These are phyloP conservation scores for Oceanodroma tethys DNA, from an alignment of 2,113 vertebrate species.

Conservation along the genomic window DNA sequence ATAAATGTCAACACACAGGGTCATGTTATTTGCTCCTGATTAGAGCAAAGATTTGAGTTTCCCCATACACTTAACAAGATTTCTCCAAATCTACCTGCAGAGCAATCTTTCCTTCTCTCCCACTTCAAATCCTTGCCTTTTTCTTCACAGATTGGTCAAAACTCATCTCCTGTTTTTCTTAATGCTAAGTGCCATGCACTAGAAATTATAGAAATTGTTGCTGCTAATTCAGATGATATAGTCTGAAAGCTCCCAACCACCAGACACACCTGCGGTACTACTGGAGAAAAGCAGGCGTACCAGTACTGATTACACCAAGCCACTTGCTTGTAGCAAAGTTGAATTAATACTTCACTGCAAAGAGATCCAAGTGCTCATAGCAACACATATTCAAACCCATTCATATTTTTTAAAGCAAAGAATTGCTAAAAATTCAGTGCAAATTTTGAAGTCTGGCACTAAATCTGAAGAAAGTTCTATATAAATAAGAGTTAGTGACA, in stretches of 20 bases:
- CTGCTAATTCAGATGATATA: neutral
- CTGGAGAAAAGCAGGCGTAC: neutral
- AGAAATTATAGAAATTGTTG: neutral
- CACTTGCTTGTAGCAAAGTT: neutral
- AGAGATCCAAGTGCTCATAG: neutral
- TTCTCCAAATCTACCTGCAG: neutral
- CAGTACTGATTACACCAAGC: fast-evolving
- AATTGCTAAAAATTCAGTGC: neutral
- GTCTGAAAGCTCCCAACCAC: neutral
- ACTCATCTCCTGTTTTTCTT: neutral
- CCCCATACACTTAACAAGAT: fast-evolving
- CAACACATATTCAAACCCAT: neutral
- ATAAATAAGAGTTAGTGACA: neutral
- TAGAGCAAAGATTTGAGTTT: neutral
- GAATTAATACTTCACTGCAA: neutral
- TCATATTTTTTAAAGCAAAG: neutral
- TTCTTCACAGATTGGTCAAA: neutral
- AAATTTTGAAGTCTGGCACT: neutral
- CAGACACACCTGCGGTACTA: fast-evolving
- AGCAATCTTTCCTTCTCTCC: neutral
- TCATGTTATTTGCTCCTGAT: neutral
- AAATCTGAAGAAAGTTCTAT: neutral
- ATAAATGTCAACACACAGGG: fast-evolving
- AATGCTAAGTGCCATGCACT: neutral
- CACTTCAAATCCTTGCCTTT: neutral